These are phyloP conservation scores for Aldabrachelys gigantea DNA, from an alignment of 2,113 vertebrate species.

Conservation along the genomic window DNA sequence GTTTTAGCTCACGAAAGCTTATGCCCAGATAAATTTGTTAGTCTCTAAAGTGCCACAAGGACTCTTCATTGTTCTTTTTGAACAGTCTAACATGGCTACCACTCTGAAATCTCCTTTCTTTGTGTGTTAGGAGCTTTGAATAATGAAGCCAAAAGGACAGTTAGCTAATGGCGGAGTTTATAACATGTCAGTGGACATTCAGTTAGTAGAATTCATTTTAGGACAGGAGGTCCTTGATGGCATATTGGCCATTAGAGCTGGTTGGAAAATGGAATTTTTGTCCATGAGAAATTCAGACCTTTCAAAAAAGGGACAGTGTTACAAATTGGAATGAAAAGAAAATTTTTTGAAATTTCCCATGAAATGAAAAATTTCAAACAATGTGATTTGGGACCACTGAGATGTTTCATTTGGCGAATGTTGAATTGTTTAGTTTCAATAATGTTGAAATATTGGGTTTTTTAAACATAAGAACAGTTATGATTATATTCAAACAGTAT, in stretches of 20 bases:
- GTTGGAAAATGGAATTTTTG: background rate
- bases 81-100: too few species aligned
- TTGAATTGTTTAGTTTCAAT: background rate
- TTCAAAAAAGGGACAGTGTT: background rate
- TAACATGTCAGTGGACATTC: background rate
- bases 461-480: background rate
- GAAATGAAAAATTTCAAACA: background rate
- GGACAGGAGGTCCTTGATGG: background rate
- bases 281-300: background rate
- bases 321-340: background rate
- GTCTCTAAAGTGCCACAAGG: too few species aligned
- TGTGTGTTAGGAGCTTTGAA: slow-evolving; percentile 18
- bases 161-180: background rate
- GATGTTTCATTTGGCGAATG: background rate
- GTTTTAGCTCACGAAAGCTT: too few species aligned
- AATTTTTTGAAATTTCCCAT: background rate
- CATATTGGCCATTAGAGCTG: background rate
- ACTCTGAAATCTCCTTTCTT: background rate
- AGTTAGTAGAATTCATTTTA: background rate
- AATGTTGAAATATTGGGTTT: background rate
- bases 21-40: too few species aligned
- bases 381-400: background rate
- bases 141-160: slow-evolving; percentile 6
- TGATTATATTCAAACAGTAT: background rate
- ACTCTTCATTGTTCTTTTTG: too few species aligned